Conservation (phyloP, 2,797 vertebrate genomes). For the Girardinus metallicus region DNA sequence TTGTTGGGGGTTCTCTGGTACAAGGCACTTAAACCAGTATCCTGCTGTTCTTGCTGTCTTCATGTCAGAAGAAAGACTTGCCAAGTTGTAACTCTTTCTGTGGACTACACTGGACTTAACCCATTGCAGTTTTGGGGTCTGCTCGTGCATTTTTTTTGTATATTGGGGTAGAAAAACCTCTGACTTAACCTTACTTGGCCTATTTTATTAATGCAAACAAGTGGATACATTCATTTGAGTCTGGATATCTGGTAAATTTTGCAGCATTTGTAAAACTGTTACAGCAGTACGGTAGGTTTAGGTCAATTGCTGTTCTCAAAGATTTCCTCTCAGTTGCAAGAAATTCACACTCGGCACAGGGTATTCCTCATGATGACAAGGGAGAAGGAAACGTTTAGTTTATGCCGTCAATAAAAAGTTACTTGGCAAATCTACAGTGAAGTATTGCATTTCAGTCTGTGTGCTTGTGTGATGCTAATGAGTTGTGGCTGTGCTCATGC, state of each 20-base stretch:
- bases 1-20: slow-evolving; percentile 46
- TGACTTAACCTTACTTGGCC: slow-evolving; percentile 3
- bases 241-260: slow-evolving; percentile 17
- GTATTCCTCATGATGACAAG: slow-evolving; percentile 78
- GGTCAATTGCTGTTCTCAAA: slow-evolving; percentile 72
- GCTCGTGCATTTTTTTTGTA: background rate
- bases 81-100: slow-evolving; percentile 33
- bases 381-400: slow-evolving; percentile 58
- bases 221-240: background rate
- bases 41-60: slow-evolving; percentile 50
- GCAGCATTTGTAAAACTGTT: slow-evolving; percentile 52
- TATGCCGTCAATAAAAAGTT: slow-evolving; percentile 68
- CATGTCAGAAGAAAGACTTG: slow-evolving; percentile 32
- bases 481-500: slow-evolving; percentile 40
- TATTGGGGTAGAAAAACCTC: background rate
- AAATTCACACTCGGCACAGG: slow-evolving; percentile 72
- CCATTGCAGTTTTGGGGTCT: background rate
- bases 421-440: slow-evolving; percentile 52
- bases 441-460: slow-evolving; percentile 22
- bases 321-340: slow-evolving; percentile 70
- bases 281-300: slow-evolving; percentile 56
- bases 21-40: slow-evolving; percentile 40
- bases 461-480: slow-evolving; percentile 10
- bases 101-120: background rate
- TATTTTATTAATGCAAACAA: slow-evolving; percentile 12